Conservation (phyloP, 2,797 vertebrate species). For the Microctenopoma stevenorrisi region DNA sequence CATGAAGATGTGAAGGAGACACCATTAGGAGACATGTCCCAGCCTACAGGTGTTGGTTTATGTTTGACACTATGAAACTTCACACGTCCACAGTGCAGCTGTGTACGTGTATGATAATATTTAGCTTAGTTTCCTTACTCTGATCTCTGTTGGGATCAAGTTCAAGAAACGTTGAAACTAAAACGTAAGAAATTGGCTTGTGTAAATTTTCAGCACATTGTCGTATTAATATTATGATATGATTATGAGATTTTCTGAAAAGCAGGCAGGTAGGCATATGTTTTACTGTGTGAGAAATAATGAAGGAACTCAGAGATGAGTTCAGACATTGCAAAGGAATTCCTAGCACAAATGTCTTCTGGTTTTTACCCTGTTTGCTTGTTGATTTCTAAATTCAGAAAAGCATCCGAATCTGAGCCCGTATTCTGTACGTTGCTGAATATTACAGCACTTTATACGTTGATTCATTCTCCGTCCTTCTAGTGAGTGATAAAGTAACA, state of each 20-base stretch:
- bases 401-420: neutral
- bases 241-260: neutral
- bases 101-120: neutral
- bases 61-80: neutral
- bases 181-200: no score
- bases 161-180: neutral
- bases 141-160: neutral
- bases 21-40: slow-evolving; percentile 1
- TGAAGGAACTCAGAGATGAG: neutral
- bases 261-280: neutral
- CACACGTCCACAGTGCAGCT: neutral
- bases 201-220: no score
- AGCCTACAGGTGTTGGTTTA: neutral
- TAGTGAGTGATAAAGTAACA: slow-evolving; percentile 12
- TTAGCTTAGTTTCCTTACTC: neutral
- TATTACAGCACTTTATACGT: no score
- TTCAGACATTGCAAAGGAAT: neutral
- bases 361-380: neutral
- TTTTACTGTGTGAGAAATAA: neutral
- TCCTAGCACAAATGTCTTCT: neutral
- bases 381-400: neutral
- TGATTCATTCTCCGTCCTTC: slow-evolving; percentile 2
- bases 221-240: no score
- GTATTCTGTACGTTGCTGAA: no score
- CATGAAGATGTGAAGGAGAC: neutral